Percentiles rank a stretch among this genome's conserved stretches.
Conservation (phyloP, 2,113 vertebrate species). For the Megaceryle torquata region DNA sequence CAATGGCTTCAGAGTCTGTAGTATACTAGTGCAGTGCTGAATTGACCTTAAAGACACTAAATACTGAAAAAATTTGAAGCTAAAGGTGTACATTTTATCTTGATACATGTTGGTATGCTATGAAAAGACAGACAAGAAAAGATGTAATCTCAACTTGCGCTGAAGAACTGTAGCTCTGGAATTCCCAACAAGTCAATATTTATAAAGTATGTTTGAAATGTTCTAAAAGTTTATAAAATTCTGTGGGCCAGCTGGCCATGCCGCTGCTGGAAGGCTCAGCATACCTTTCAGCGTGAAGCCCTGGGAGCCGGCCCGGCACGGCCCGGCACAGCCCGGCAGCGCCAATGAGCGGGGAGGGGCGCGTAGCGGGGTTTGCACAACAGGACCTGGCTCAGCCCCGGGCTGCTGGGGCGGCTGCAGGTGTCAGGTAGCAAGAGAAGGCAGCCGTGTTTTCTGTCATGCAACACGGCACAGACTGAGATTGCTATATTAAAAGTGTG, state of each 20-base stretch:
- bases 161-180: background rate
- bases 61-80: background rate
- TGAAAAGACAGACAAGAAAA: background rate
- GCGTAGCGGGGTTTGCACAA: slow-evolving; percentile 67
- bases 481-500: background rate
- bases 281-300: background rate
- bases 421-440: slow-evolving; percentile 72
- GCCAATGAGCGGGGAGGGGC: slow-evolving; percentile 75
- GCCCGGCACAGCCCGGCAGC: slow-evolving; percentile 15
- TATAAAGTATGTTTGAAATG: accelerated
- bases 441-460: background rate
- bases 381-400: slow-evolving; percentile 59
- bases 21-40: background rate
- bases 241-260: background rate
- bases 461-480: background rate
- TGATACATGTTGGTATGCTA: accelerated
- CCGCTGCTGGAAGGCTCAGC: background rate
- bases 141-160: background rate
- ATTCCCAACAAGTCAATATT: accelerated
- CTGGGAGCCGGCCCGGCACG: background rate
- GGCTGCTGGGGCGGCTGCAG: slow-evolving; percentile 73
- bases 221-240: background rate
- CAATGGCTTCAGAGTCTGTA: background rate
- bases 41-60: background rate
- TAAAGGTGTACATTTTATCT: background rate